Evolutionary conservation across 2,113 vertebrate genomes (phyloP), one percentile per base, ranked within the genome.

Genomic region (Corydoras sp.): DNA sequence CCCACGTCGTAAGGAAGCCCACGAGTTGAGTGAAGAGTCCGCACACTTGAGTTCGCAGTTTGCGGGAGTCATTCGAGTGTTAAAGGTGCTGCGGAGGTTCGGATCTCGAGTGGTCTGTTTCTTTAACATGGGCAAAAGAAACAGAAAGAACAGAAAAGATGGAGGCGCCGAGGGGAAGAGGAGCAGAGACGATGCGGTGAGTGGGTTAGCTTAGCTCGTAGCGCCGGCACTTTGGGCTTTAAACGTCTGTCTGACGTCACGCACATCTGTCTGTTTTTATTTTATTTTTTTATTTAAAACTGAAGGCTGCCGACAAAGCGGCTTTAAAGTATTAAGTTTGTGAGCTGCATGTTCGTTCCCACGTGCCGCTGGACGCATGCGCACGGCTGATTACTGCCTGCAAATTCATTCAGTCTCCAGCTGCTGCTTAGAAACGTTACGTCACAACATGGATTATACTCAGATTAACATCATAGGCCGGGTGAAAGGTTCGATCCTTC

Each of bases 111-210:
- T 84, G 0, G 9, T 82, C 18, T 81, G 72, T 48, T 71, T 5
- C 5, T 73, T 62, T 24, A 84, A 71, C 12, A 91, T 91, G 90
- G 90, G 89, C 50, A 90, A 86, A 74, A 84, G 85, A 85, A 90
- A 83, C 80, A 85, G 87, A 5, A 86, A 89, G 62, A 86, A 90
- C 79, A 87, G 72, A 55, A 72, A 78, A 70, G 72, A 81, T 62
- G 71, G 79, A 43, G 77, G 75, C 58, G 31, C 62, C 4, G 54
- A 73, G 10, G 83, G 80, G 58, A 85, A 86, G 58, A 86, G 89
- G 66, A 64, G 43, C 83, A 83, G 88, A 83, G 88, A 91, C 78
- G 84, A 83, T 78, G 84, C 89, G 65, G 90, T 91, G 79, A 88
- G 89, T 83, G 12, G 18, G 35, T 51, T 54, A 70, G 15, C 29